Percentiles rank a stretch among this genome's conserved stretches.
phyloP scores from a whole-genome alignment of 2,888 invertebrate genomes.

The Podabrus alpinus region DNA sequence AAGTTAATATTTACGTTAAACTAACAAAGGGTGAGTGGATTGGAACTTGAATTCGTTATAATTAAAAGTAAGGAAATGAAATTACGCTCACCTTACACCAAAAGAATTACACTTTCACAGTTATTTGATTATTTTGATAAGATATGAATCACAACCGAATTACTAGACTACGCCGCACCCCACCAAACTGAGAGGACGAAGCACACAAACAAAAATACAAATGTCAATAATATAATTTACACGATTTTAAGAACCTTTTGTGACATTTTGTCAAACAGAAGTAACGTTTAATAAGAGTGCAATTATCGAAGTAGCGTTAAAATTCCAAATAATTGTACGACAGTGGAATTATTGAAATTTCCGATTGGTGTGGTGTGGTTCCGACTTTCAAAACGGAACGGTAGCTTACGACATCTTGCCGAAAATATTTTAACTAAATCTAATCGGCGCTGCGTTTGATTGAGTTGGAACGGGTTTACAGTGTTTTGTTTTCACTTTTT shows the following conservation, averaged over 20 bases:
- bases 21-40: background rate
- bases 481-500: too few species aligned
- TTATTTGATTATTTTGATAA: constrained; percentile 32
- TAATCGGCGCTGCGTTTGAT: background rate
- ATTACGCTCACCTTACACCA: constrained; percentile 44
- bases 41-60: background rate
- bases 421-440: background rate
- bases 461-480: background rate
- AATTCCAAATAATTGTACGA: background rate
- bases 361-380: background rate
- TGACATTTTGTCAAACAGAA: background rate
- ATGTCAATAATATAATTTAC: background rate
- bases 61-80: background rate
- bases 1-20: background rate
- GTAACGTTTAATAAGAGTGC: background rate
- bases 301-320: background rate
- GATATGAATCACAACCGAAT: constrained; percentile 31
- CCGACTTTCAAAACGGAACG: background rate
- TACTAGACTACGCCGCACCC: constrained; percentile 43
- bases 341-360: background rate
- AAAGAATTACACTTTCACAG: constrained; percentile 39
- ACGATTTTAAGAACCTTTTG: background rate
- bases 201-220: background rate
- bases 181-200: constrained; percentile 20
- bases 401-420: background rate